phyloP scores from a whole-genome alignment of 2,113 vertebrate species.

The Otocyon megalotis region DNA sequence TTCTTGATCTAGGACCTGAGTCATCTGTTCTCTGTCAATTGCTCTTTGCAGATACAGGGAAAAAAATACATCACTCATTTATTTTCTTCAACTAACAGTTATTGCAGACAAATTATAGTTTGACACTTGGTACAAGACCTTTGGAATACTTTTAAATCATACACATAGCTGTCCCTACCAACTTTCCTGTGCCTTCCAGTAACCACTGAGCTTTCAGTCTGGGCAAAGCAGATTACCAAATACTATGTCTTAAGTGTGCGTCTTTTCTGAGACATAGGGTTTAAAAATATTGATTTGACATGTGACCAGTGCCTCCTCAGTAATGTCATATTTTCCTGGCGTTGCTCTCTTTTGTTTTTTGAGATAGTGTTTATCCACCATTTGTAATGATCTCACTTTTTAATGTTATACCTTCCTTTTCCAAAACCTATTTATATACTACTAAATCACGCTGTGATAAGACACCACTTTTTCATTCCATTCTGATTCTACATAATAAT shows the following conservation, averaged over 20 bases:
- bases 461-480: conserved; percentile 57
- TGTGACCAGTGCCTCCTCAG: neutral
- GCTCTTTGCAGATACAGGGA: neutral
- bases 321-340: neutral
- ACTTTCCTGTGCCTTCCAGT: neutral
- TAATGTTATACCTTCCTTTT: conserved; percentile 59
- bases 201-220: neutral
- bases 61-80: neutral
- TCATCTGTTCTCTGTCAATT: neutral
- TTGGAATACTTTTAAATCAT: neutral
- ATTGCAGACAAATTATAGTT: neutral
- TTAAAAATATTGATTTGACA: neutral
- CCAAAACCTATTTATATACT: conserved; percentile 69
- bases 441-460: conserved; percentile 57
- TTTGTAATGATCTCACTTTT: conserved; percentile 43
- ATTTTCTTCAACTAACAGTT: neutral
- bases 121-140: neutral
- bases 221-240: conserved; percentile 14
- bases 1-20: neutral
- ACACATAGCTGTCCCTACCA: neutral
- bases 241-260: neutral
- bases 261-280: neutral
- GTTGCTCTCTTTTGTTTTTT: conserved; percentile 14
- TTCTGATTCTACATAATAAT: conserved; percentile 69
- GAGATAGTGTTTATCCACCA: neutral